A percentile compares a stretch with the other conserved stretches of the same genome.
Conservation (phyloP, 2,888 invertebrate genomes). For the Hylaea fasciaria region DNA sequence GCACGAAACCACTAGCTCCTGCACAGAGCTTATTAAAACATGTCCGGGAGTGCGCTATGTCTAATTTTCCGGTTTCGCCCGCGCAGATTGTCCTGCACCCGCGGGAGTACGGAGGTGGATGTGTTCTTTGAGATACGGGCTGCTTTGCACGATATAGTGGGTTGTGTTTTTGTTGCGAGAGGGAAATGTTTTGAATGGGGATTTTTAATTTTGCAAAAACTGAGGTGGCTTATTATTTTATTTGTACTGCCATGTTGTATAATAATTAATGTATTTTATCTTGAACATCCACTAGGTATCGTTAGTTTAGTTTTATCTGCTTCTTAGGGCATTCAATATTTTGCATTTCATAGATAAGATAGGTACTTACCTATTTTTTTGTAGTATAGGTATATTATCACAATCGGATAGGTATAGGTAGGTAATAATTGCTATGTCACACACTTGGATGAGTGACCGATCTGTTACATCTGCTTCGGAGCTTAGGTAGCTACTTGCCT, state of each 20-base stretch:
- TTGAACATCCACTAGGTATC: too few species aligned
- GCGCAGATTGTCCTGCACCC: slow-evolving; percentile 71
- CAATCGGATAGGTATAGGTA: too few species aligned
- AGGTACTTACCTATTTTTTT: too few species aligned
- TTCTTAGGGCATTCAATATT: too few species aligned
- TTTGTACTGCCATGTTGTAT: too few species aligned
- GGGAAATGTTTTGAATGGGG: slow-evolving; percentile 3
- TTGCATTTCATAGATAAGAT: too few species aligned
- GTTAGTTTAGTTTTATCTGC: too few species aligned
- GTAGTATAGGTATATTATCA: too few species aligned
- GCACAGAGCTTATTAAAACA: slow-evolving; percentile 62
- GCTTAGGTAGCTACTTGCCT: too few species aligned
- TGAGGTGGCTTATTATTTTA: too few species aligned
- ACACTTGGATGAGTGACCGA: not conserved
- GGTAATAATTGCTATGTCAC: too few species aligned
- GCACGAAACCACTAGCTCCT: slow-evolving; percentile 43
- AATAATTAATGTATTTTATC: too few species aligned
- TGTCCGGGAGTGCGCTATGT: slow-evolving; percentile 63
- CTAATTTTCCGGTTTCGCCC: slow-evolving; percentile 81
- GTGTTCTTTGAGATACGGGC: slow-evolving; percentile 26
- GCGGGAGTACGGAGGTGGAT: slow-evolving; percentile 47
- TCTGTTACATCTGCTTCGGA: not conserved
- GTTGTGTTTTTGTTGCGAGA: slow-evolving; percentile 20
- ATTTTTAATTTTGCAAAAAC: not conserved
- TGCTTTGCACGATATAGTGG: slow-evolving; percentile 21